A percentile compares a stretch with the other conserved stretches of the same genome.
phyloP scores from a whole-genome alignment of 2,113 vertebrate genomes.

The Channa argus region DNA sequence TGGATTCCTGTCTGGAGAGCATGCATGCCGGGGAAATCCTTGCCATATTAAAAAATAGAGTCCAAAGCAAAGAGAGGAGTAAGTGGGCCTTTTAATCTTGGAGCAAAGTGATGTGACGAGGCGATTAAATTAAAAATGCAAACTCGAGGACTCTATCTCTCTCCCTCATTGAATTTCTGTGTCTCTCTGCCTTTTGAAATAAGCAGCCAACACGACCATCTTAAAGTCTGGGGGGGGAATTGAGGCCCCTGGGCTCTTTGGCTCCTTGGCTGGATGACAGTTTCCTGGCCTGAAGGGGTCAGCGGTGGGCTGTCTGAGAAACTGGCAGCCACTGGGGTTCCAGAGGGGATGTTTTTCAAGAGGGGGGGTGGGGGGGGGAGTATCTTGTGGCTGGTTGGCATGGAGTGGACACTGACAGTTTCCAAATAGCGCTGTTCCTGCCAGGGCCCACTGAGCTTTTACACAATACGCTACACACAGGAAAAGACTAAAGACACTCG shows the following conservation, averaged over 20 bases:
- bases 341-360: conserved; percentile 63
- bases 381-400: conserved; percentile 76
- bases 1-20: conserved; percentile 31
- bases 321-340: conserved; percentile 69
- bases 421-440: conserved; percentile 59
- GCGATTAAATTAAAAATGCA: conserved; percentile 73
- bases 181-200: conserved; percentile 26
- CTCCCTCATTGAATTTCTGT: not conserved
- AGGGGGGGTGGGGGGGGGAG: conserved; percentile 1
- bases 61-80: conserved; percentile 51
- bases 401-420: conserved; percentile 63
- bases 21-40: conserved; percentile 49
- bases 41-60: conserved; percentile 40
- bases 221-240: conserved; percentile 1
- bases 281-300: conserved; percentile 81
- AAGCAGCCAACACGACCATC: conserved; percentile 49
- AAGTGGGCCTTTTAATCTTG: conserved; percentile 72
- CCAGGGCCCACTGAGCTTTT: conserved; percentile 69
- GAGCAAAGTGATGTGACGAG: conserved; percentile 65
- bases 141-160: conserved; percentile 41
- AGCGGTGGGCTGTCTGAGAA: conserved; percentile 77
- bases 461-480: conserved; percentile 68
- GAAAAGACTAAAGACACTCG: conserved; percentile 50
- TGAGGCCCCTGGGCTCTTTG: conserved; percentile 57
- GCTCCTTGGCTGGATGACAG: conserved; percentile 65